Conservation (phyloP, 2,888 invertebrate genomes). For the Orthosia gothica region DNA sequence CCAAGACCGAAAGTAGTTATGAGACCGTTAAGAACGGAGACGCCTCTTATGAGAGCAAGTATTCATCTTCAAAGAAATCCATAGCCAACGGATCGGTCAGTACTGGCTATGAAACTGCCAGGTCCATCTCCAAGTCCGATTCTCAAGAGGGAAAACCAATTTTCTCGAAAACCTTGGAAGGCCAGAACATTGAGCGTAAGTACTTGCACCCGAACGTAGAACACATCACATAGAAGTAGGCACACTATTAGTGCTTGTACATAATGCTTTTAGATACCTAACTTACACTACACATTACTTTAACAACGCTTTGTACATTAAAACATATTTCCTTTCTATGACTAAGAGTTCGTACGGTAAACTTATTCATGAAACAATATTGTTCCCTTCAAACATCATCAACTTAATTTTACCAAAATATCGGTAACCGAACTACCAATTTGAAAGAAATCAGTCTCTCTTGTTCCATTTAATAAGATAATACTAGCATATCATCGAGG, state of each 20-base stretch:
- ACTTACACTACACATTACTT: constrained; percentile 86
- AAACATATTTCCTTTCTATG: constrained; percentile 60
- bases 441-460: not conserved
- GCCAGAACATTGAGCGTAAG: constrained; percentile 96
- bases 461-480: constrained; percentile 9
- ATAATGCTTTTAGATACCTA: constrained; percentile 88
- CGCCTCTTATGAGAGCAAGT: constrained; percentile 80
- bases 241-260: constrained; percentile 88
- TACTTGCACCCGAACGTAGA: constrained; percentile 74
- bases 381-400: not conserved
- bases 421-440: not conserved
- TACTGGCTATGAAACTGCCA: constrained; percentile 76
- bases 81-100: constrained; percentile 82
- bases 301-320: constrained; percentile 82
- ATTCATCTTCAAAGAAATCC: constrained; percentile 76
- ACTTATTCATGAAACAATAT: constrained; percentile 29
- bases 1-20: constrained; percentile 79
- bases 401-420: constrained; percentile 28
- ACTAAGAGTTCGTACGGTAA: constrained; percentile 80
- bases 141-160: constrained; percentile 92
- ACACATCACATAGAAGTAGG: constrained; percentile 77
- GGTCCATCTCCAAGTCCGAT: constrained; percentile 78
- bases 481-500: constrained; percentile 41
- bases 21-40: constrained; percentile 80
- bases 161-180: constrained; percentile 94